Percentiles rank a stretch among this genome's conserved stretches.
These are phyloP conservation scores for Melanotaenia boesemani DNA, from an alignment of 2,797 vertebrate genomes.

Conservation along the genomic window DNA sequence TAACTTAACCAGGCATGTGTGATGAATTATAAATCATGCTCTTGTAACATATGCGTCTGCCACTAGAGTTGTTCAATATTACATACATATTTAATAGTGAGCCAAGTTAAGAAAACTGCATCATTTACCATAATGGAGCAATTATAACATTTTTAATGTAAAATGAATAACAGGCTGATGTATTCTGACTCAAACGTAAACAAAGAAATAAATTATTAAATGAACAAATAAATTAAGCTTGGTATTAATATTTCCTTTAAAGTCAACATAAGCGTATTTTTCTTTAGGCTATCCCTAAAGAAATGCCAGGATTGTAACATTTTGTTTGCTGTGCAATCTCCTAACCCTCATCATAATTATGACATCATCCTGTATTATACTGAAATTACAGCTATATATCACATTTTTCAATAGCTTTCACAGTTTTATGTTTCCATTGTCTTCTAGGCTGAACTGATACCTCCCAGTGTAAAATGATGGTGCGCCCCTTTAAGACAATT, in stretches of 20 bases:
- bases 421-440: conserved; percentile 6
- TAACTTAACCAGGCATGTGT: conserved; percentile 13
- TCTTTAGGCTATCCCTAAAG: neutral
- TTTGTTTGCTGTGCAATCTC: neutral
- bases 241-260: neutral
- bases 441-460: conserved; percentile 15
- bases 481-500: conserved; percentile 17
- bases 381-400: neutral
- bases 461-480: neutral
- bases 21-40: conserved; percentile 50
- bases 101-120: neutral
- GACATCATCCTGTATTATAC: conserved; percentile 7
- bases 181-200: neutral
- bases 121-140: conserved; percentile 1
- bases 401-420: neutral
- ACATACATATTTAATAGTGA: conserved; percentile 25
- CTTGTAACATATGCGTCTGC: conserved; percentile 29
- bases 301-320: neutral
- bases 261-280: neutral
- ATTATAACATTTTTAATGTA: neutral
- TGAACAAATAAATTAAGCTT: neutral
- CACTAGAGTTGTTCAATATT: conserved; percentile 7
- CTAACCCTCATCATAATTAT: conserved; percentile 15
- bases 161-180: neutral
- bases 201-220: neutral